Base-by-base conservation (phyloP, 2,888 invertebrate species). In the Drosophila nr. perissopoda region DNA sequence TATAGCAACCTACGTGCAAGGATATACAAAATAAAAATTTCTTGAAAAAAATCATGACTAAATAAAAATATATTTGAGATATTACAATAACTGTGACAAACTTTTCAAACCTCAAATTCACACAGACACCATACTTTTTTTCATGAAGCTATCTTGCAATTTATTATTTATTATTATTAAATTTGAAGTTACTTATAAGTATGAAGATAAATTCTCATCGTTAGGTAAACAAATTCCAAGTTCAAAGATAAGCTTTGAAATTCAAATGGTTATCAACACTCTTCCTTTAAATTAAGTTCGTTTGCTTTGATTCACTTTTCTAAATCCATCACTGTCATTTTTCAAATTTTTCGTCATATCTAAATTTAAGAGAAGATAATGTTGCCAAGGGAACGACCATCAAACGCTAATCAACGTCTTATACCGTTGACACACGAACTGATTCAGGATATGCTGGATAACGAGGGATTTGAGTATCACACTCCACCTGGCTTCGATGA, bases 401-500 rank as follows among this genome's bases (percentile, higher is more conserved):
- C 42, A 4, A 60, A 61, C 48, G 27, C 40, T 0, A 42, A 65
- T 1, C 63, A 62, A 48, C 73, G 56, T 16, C 21, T 66, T 6
- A 53, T 68, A 49, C 65, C 80, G 5, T 65, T 82, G 25, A 40
- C 82, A 2, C 13, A 8, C 6, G 63, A 80, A 31, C 42, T 84
- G 0, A 42, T 64, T 4, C 33, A 58, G 18, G 74, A 73, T 53
- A 73, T 83, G 59, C 1, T 65, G 59, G 51, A 54, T 7, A 33
- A 63, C 25, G 57, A 67, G 29, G 51, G 31, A 0, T 11, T 10
- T 1, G 75, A 76, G 29, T 68, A 67, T 58, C 78, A 76, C 33
- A 54, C 78, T 48, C 63, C 63, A 36, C 54, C 66, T 49, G 53
- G 75, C 21, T 54, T 48, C 11, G 71, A 36, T 40, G 13, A 16